Conservation (phyloP, 92 coral and sea anemone genomes). For the Diadumene lineata region DNA sequence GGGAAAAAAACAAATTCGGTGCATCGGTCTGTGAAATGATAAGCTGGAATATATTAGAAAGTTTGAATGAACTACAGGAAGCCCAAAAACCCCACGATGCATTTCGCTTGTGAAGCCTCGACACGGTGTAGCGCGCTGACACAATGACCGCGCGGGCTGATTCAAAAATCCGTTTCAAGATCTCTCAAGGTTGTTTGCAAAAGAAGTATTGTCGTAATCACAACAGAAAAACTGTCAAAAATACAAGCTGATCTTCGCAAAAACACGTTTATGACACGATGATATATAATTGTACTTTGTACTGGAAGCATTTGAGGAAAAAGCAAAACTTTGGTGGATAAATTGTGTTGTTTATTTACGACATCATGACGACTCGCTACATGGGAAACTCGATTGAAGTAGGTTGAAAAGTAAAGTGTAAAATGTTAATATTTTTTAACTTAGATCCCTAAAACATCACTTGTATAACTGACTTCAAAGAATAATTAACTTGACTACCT, state of each 20-base stretch:
- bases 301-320: slow-evolving; percentile 3
- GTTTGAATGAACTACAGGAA: slow-evolving; percentile 32
- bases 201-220: not conserved
- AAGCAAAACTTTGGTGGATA: slow-evolving; percentile 6
- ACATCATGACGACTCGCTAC: slow-evolving; percentile 71
- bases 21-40: no score
- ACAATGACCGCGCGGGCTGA: slow-evolving; percentile 73
- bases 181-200: not conserved
- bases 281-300: not conserved
- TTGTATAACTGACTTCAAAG: no score
- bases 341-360: slow-evolving; percentile 18
- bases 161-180: slow-evolving; percentile 39
- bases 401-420: slow-evolving; percentile 23
- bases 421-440: no score
- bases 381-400: slow-evolving; percentile 98
- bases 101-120: slow-evolving; percentile 42
- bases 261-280: not conserved
- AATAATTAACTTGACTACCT: no score
- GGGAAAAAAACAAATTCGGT: no score
- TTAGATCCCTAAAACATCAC: no score
- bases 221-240: not conserved
- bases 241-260: slow-evolving; percentile 9
- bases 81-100: slow-evolving; percentile 42
- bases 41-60: no score
- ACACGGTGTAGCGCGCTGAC: slow-evolving; percentile 4